Evolutionary conservation across 1,140 invertebrate species (phyloP), one percentile per base, ranked within the genome.

Genomic region (Dendrolimus kikuchii): DNA sequence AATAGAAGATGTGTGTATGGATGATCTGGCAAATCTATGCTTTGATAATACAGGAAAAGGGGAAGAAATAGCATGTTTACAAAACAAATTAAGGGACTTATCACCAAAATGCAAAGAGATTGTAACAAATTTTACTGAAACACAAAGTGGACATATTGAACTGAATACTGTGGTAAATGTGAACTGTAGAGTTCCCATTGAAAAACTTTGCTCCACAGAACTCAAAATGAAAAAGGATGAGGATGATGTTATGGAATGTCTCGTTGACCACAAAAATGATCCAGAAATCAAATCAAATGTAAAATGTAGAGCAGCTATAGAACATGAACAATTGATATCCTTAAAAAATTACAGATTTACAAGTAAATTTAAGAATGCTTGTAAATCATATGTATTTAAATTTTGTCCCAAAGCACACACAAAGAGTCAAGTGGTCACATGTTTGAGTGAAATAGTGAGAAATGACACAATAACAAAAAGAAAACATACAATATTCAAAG

Each of bases 341-440:
- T 82, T 99, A 55, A 97, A 98, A 81, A 96, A 98, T 87, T 98
- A 97, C 78, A 93, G 93, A 71, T 99, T 99, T 80, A 97, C 94
- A 23, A 95, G 94, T 66, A 97, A 97, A 78, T 99, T 99, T 79
- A 98, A 98, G 86, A 92, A 97, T 74, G 94, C 96, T 0, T 99
- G 98, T 71, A 93, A 94, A 67, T 89, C 90, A 6, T 92, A 95
- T 85, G 97, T 98, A 1, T 88, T 92, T 47, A 89, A 92, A 62
- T 93, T 93, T 79, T 99, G 98, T 86, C 89, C 90, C 5, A 88
- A 89, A 59, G 92, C 90, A 47, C 95, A 92, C 79, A 93, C 89
- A n/a, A 98, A 96, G 82, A 91, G 90, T 45, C 93, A 97, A 67
- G 96, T 99, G 6, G 94, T 99, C 6, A 90, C 91, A 45, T 99